Evolutionary conservation across 2,888 invertebrate species (phyloP).

Genomic region (Chloromyia formosa): DNA sequence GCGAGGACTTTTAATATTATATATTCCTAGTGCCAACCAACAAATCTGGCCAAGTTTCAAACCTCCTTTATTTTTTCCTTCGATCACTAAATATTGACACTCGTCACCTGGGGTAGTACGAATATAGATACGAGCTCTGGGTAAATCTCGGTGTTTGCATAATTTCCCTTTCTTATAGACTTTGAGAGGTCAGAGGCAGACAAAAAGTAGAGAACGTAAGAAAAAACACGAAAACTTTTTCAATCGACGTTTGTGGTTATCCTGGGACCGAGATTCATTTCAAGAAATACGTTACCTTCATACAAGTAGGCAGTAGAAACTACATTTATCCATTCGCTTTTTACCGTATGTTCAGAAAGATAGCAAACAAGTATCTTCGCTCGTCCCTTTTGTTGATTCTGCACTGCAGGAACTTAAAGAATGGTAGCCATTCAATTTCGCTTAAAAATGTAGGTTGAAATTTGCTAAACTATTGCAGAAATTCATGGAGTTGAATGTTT

Average conservation of each 20-base stretch:
- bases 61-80: no score
- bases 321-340: neutral
- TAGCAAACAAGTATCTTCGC: neutral
- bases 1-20: no score
- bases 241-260: slow-evolving; percentile 34
- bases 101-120: no score
- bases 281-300: neutral
- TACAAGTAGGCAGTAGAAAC: neutral
- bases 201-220: neutral
- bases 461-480: neutral
- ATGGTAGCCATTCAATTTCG: neutral
- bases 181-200: slow-evolving; percentile 12
- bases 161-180: slow-evolving; percentile 2
- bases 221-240: slow-evolving; percentile 13
- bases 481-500: neutral
- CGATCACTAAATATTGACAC: no score
- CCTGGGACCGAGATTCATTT: slow-evolving; percentile 21
- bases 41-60: no score
- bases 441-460: neutral
- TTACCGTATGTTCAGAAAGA: neutral
- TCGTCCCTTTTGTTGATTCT: no score
- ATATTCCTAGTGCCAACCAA: no score
- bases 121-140: neutral
- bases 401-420: no score
- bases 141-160: slow-evolving; percentile 19